Evolutionary conservation across 2,797 vertebrate genomes (phyloP), one percentile per base, ranked within the genome.

Genomic region (Tragopan temminckii): DNA sequence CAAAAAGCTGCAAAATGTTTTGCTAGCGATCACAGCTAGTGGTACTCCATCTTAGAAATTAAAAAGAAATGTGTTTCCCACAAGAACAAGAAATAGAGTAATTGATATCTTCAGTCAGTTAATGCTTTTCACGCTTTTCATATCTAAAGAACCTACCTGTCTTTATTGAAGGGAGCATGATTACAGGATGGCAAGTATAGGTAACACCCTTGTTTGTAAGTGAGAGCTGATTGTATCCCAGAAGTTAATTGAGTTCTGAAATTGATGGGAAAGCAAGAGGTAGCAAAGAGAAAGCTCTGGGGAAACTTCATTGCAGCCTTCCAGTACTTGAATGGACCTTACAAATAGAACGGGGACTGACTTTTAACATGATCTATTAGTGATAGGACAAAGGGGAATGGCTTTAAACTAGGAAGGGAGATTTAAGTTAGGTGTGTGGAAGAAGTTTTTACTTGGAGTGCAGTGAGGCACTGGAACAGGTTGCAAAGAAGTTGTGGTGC

Each of bases 191-290:
- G 53, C 0, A 3, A n/a, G 38, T 42, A 6, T n/a, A 53, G 64
- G 48, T 84, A 64, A 80, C 43, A 46, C 11, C 11, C 3, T 64
- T 74, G 23, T 62, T 90, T 17, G 4, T 66, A 69, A 74, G 8
- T 0, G 0, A 9, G 4, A 13, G 8, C 36, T 78, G 81, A 11
- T 33, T 68, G n/a, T 35, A 35, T 91, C 42, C 42, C 42, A 29
- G 20, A 80, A 53, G 15, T 53, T 76, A 76, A 3, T 29, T 80
- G 31, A 69, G 10, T 78, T 93, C 45, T 80, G 62, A 66, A 75
- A n/a, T 8, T 69, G 55, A 11, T 71, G 5, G n/a, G 38, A 91
- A 55, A 83, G 25, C 15, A 18, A 25, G 19, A 57, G 8, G 43
- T 38, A 31, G 45, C n/a, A 62, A 33, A 29, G 52, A 31, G 29